Percentiles rank a stretch among this genome's conserved stretches.
Evolutionary conservation across 2,113 vertebrate species (phyloP).

Genomic region (Hyperopisus bebe): DNA sequence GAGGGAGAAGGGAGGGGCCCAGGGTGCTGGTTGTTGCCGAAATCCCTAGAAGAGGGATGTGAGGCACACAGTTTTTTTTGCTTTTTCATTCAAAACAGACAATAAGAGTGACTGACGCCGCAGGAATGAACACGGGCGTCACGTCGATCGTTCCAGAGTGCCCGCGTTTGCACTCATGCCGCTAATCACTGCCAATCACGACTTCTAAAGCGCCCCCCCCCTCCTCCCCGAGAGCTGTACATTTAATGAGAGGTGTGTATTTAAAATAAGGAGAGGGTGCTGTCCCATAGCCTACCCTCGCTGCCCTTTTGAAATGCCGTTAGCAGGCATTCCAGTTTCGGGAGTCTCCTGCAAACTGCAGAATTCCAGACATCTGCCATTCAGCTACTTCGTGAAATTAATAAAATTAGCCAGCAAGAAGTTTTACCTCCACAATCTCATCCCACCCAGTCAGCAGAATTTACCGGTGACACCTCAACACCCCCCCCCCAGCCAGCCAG

Average conservation of each 20-base stretch:
- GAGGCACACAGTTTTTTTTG: constrained; percentile 18
- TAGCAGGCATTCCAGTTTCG: neutral
- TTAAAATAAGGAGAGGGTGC: neutral
- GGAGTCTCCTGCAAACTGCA: neutral
- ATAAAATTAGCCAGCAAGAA: neutral
- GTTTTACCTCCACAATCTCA: neutral
- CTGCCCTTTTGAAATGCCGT: neutral
- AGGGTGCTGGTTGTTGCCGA: neutral
- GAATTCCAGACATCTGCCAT: neutral
- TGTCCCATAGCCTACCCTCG: neutral
- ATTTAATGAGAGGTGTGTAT: constrained; percentile 3
- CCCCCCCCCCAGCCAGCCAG: neutral
- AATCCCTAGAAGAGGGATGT: constrained; percentile 29
- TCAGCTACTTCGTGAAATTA: neutral
- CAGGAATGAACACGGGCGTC: neutral
- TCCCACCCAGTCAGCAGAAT: neutral
- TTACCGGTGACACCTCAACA: neutral
- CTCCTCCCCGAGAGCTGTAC: constrained; percentile 32
- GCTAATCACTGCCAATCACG: neutral
- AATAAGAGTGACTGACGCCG: neutral
- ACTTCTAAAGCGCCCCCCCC: constrained; percentile 18
- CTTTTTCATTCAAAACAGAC: constrained; percentile 24
- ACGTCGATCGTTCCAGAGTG: neutral
- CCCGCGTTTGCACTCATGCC: neutral
- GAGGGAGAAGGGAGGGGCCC: constrained; percentile 30